These are phyloP conservation scores for Plecturocebus donacophilus DNA, from an alignment of 2,113 vertebrate genomes.

Conservation along the genomic window DNA sequence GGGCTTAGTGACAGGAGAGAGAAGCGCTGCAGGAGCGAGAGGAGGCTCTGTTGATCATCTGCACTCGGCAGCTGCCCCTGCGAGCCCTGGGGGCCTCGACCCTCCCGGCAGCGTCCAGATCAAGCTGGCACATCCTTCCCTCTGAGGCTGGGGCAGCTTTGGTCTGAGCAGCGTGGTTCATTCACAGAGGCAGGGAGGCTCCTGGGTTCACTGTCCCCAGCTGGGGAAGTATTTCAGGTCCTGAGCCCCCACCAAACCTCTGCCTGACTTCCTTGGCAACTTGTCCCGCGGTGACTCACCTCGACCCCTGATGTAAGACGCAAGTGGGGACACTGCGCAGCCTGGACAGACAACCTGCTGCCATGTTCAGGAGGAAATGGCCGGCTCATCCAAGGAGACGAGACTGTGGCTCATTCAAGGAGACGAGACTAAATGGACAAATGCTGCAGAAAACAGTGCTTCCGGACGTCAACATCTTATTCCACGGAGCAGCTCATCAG, in stretches of 20 bases:
- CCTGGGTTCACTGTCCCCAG: fast-evolving
- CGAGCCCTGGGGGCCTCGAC: neutral
- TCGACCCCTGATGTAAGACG: fast-evolving
- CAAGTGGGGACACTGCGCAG: fast-evolving
- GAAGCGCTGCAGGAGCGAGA: neutral
- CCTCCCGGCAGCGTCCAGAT: neutral
- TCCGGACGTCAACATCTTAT: fast-evolving
- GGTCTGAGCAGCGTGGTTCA: neutral
- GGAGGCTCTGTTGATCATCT: slow-evolving; percentile 27
- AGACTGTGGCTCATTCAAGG: fast-evolving
- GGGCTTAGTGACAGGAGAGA: slow-evolving; percentile 63
- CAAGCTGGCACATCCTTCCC: fast-evolving
- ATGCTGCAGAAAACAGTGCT: fast-evolving
- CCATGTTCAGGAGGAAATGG: fast-evolving
- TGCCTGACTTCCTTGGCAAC: neutral
- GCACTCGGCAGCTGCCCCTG: neutral
- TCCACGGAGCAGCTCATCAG: neutral
- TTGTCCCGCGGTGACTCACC: neutral
- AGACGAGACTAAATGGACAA: fast-evolving
- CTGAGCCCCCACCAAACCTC: neutral
- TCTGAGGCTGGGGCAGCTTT: neutral
- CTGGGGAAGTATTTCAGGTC: neutral
- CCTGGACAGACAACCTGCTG: fast-evolving
- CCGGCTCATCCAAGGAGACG: fast-evolving
- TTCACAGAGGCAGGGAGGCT: neutral